Evolutionary conservation across 1,140 invertebrate genomes (phyloP).

Genomic region (Temnothorax longispinosus): DNA sequence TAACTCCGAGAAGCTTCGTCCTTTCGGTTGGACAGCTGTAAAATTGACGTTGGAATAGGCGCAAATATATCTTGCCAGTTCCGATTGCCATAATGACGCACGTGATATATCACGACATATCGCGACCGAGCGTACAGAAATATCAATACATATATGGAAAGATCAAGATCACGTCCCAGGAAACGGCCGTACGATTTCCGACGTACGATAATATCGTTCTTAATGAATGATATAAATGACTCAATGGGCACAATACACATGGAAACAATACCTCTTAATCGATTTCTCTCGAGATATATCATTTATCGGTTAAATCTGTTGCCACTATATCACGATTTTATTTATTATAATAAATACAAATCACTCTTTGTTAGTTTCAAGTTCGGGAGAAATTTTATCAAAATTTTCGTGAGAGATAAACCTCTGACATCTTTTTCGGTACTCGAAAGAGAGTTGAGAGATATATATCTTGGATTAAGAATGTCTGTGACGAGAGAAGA

Average conservation of each 20-base stretch:
- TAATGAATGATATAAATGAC: neutral
- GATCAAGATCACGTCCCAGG: neutral
- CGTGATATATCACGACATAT: constrained; percentile 30
- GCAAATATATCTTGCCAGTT: constrained; percentile 39
- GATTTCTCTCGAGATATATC: neutral
- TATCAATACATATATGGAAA: constrained; percentile 19
- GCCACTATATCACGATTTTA: neutral
- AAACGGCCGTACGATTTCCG: neutral
- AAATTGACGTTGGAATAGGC: constrained; percentile 58
- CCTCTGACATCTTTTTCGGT: neutral
- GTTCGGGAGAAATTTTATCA: neutral
- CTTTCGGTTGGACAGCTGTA: constrained; percentile 62
- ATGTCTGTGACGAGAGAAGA: neutral
- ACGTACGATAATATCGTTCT: constrained; percentile 10
- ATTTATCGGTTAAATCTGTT: neutral
- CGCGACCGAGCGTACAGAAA: constrained; percentile 16
- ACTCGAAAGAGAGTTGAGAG: neutral
- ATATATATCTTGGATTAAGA: neutral
- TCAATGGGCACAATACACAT: neutral
- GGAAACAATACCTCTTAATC: neutral
- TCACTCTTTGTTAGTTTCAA: neutral
- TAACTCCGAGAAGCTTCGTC: constrained; percentile 28
- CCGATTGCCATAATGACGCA: constrained; percentile 27
- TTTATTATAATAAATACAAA: neutral
- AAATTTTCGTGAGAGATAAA: neutral